Percentiles rank a stretch among this genome's conserved stretches.
Conservation (phyloP, 2,113 vertebrate species). For the Colossoma macropomum region DNA sequence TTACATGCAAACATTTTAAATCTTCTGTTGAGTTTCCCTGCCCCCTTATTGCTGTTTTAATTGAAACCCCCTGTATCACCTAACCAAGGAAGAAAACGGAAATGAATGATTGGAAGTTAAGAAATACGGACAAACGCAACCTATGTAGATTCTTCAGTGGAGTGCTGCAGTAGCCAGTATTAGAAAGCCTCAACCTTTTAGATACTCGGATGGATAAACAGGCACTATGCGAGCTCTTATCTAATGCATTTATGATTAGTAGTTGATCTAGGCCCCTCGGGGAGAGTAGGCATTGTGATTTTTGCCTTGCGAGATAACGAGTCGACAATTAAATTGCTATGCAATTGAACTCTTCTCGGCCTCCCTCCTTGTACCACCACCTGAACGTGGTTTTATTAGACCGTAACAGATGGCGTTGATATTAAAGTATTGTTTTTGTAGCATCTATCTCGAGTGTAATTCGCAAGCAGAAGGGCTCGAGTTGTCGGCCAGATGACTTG, state of each 20-base stretch:
- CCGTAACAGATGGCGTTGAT: slow-evolving; percentile 24
- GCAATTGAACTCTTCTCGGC: slow-evolving; percentile 83
- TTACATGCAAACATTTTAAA: slow-evolving; percentile 59
- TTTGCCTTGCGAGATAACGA: slow-evolving; percentile 76
- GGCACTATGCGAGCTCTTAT: slow-evolving; percentile 27
- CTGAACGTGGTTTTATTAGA: slow-evolving; percentile 40
- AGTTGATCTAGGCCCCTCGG: slow-evolving; percentile 30
- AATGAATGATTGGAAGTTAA: slow-evolving; percentile 61
- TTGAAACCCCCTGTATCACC: slow-evolving; percentile 64
- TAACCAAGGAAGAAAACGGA: slow-evolving; percentile 62
- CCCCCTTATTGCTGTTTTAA: slow-evolving; percentile 44
- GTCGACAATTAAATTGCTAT: slow-evolving; percentile 85
- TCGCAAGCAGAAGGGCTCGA: slow-evolving; percentile 35
- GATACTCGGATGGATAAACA: slow-evolving; percentile 27
- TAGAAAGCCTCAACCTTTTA: slow-evolving; percentile 40
- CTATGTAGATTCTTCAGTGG: slow-evolving; percentile 42
- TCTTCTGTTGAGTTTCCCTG: slow-evolving; percentile 33
- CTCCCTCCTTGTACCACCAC: slow-evolving; percentile 71
- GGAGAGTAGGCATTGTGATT: slow-evolving; percentile 38
- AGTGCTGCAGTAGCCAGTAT: slow-evolving; percentile 31
- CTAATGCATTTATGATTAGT: slow-evolving; percentile 37
- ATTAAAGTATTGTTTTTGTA: slow-evolving; percentile 43
- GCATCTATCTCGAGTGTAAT: slow-evolving; percentile 41
- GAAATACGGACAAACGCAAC: not conserved
- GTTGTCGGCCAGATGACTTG: slow-evolving; percentile 22